Evolutionary conservation across 2,888 invertebrate species (phyloP).

Genomic region (Caprella mutica): DNA sequence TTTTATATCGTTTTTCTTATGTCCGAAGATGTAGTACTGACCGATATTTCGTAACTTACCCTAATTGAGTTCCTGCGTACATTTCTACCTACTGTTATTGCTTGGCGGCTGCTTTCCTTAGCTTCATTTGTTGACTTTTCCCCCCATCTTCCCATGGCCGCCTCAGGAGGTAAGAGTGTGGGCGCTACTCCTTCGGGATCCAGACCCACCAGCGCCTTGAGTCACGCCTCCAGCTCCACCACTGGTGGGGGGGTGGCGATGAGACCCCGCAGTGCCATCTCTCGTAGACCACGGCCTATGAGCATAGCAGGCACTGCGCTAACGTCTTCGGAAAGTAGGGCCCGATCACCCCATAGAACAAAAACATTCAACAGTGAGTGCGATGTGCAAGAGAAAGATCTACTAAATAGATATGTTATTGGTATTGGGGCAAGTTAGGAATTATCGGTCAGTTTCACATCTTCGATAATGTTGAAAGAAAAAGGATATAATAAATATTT

Average conservation of each 20-base stretch:
- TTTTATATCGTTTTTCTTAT: too few relatives aligned
- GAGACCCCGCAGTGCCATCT: conserved; percentile 33
- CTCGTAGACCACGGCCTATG: conserved; percentile 37
- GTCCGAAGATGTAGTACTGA: too few relatives aligned
- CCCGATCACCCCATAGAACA: conserved; percentile 14
- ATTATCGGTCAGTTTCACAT: too few relatives aligned
- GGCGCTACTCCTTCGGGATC: conserved; percentile 64
- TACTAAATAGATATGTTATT: neutral
- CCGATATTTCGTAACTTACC: too few relatives aligned
- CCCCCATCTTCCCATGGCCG: too few relatives aligned
- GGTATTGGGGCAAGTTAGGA: neutral
- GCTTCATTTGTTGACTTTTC: too few relatives aligned
- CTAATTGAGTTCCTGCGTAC: too few relatives aligned
- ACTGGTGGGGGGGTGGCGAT: conserved; percentile 25
- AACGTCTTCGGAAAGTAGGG: conserved; percentile 27
- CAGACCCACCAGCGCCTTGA: conserved; percentile 76
- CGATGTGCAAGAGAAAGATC: neutral
- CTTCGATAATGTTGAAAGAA: too few relatives aligned
- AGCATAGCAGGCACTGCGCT: conserved; percentile 43
- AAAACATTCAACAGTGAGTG: neutral
- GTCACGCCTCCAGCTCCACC: conserved; percentile 45
- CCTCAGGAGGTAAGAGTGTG: conserved; percentile 32
- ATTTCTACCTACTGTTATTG: too few relatives aligned
- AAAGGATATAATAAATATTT: too few relatives aligned
- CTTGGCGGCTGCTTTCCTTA: too few relatives aligned